These are phyloP conservation scores for Athene noctua DNA, from an alignment of 2,113 vertebrate species.

Conservation along the genomic window DNA sequence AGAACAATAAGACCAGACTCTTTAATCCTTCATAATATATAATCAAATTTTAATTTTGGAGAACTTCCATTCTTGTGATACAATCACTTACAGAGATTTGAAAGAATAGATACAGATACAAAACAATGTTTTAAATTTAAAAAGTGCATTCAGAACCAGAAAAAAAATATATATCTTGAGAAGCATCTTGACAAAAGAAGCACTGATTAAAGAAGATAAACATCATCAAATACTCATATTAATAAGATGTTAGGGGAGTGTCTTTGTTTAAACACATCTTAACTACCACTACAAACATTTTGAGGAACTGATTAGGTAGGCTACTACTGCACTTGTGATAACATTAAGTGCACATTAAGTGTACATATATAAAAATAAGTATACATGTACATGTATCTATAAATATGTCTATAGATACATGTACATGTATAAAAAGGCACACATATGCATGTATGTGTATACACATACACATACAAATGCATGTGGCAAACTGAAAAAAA, in stretches of 20 bases:
- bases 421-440: not conserved
- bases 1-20: not conserved
- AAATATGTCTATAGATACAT: too few species aligned
- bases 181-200: not conserved
- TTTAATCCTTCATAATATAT: not conserved
- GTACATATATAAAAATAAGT: not conserved
- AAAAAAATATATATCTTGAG: not conserved
- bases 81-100: not conserved
- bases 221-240: not conserved
- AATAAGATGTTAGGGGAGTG: not conserved
- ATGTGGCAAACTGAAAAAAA: not conserved
- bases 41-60: not conserved
- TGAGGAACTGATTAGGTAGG: not conserved
- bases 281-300: not conserved
- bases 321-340: not conserved
- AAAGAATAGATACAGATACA: not conserved
- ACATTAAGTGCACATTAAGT: not conserved
- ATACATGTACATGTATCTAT: not conserved
- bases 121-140: not conserved
- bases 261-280: not conserved
- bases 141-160: not conserved
- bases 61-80: not conserved
- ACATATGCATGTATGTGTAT: not conserved
- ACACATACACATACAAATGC: rapidly evolving
- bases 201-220: not conserved